Conservation (phyloP, 2,797 vertebrate genomes). For the Tokudaia muenninki region DNA sequence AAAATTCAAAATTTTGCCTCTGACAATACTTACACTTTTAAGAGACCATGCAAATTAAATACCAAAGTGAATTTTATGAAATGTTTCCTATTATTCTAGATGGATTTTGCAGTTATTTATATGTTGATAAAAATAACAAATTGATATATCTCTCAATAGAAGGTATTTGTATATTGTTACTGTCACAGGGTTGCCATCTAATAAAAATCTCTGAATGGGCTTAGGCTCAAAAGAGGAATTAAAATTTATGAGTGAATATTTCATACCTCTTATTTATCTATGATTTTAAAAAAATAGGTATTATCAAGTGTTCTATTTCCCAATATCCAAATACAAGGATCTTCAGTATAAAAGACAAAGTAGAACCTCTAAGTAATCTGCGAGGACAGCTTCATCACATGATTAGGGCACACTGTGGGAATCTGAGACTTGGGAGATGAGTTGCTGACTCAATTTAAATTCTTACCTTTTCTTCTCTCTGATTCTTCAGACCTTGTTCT, state of each 20-base stretch:
- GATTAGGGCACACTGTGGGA: background rate
- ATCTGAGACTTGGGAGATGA: background rate
- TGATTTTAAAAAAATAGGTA: background rate
- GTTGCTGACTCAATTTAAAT: background rate
- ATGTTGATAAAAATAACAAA: background rate
- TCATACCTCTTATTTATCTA: background rate
- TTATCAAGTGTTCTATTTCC: background rate
- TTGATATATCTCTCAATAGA: background rate
- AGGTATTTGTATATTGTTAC: background rate
- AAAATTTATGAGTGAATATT: slow-evolving; percentile 3
- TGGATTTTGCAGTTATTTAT: background rate
- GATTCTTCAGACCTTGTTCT: background rate
- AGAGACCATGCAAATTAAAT: background rate
- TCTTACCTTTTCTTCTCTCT: background rate
- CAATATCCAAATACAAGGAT: background rate
- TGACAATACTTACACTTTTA: slow-evolving; percentile 9
- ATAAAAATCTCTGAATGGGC: background rate
- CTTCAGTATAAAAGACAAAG: background rate
- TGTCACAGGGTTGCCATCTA: background rate
- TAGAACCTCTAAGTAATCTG: background rate
- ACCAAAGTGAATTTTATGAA: slow-evolving; percentile 7
- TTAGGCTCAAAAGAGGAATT: slow-evolving; percentile 35
- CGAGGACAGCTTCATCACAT: background rate
- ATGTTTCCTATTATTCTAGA: background rate
- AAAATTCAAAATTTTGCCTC: slow-evolving; percentile 1